Evolutionary conservation across 2,113 vertebrate species (phyloP), one percentile per base, ranked within the genome.

Genomic region (Takifugu bimaculatus): DNA sequence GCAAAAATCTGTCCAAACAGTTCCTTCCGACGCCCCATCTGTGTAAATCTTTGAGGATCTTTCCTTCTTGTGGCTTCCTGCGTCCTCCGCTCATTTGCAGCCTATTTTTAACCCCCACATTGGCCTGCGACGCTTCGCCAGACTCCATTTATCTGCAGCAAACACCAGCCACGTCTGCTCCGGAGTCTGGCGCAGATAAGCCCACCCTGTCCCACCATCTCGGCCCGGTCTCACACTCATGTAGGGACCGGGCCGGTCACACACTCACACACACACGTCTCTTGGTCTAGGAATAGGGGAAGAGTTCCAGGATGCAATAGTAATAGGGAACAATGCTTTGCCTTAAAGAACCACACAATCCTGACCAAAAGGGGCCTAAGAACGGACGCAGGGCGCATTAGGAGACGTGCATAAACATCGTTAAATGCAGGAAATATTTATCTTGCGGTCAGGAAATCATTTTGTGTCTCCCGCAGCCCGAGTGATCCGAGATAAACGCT

Each of bases 371-470:
- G 44, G 39, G 54, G 45, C 39, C 55, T 5, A 35, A 4, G 6
- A 29, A 63, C 28, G 10, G 15, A n/a, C 47, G 49, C 11, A n/a
- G 5, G 14, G 1, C 53, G 53, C 57, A 43, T 73, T 63, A 59
- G 60, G 42, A 50, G 58, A 54, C 1, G 13, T 12, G 14, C 48
- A 68, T 75, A 78, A 79, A 77, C 77, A 77, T 54, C 26, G 50
- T 65, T 83, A 87, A 85, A 85, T 13, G 20, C 80, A 78, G 80
- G 81, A 88, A 87, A 66, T 77, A 49, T 72, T 83, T 83, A 80
- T 81, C 68, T 57, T 12, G 28, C 50, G 12, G 26, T 25, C 76
- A 75, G 85, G 83, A 88, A 85, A 77, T 83, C 13, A 72, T 87
- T 84, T 77, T 74, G 56, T 72, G 55, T 62, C 54, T 80, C 74